Evolutionary conservation across 2,113 vertebrate genomes (phyloP).

Genomic region (Peromyscus maniculatus): DNA sequence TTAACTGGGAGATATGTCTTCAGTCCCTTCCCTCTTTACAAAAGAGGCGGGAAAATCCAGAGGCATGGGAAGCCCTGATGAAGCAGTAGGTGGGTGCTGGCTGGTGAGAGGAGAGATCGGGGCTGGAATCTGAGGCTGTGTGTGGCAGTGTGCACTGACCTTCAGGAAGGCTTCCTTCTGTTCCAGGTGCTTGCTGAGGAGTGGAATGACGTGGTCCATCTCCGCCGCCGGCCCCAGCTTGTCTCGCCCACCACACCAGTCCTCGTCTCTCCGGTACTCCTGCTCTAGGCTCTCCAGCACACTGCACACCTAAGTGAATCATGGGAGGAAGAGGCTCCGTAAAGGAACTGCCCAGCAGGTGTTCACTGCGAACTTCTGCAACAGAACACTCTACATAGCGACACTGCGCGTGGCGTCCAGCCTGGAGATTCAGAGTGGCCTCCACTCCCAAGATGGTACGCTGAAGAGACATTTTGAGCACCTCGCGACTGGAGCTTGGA

Average conservation of each 20-base stretch:
- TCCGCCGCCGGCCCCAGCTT: constrained; percentile 94
- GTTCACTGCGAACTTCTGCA: neutral
- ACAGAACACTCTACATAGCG: neutral
- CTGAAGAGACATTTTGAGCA: neutral
- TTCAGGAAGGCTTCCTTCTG: constrained; percentile 99
- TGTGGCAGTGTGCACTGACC: constrained; percentile 80
- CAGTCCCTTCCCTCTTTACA: neutral
- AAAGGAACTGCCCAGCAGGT: neutral
- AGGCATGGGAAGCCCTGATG: neutral
- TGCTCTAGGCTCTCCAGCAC: constrained; percentile 98
- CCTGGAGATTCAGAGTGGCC: neutral
- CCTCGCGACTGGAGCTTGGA: neutral
- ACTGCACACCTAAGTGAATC: constrained; percentile 93
- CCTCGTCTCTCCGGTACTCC: constrained; percentile 97
- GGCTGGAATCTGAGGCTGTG: neutral
- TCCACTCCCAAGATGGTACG: neutral
- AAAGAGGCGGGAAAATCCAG: neutral
- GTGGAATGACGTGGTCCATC: constrained; percentile 95
- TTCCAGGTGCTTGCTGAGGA: constrained; percentile 99
- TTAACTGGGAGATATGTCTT: neutral
- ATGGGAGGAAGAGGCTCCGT: neutral
- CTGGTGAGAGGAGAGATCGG: neutral
- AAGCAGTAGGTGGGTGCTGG: neutral
- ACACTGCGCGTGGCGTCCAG: neutral
- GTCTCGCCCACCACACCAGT: constrained; percentile 98